phyloP scores from a whole-genome alignment of 2,888 invertebrate genomes.

The Tetramorium bicarinatum region DNA sequence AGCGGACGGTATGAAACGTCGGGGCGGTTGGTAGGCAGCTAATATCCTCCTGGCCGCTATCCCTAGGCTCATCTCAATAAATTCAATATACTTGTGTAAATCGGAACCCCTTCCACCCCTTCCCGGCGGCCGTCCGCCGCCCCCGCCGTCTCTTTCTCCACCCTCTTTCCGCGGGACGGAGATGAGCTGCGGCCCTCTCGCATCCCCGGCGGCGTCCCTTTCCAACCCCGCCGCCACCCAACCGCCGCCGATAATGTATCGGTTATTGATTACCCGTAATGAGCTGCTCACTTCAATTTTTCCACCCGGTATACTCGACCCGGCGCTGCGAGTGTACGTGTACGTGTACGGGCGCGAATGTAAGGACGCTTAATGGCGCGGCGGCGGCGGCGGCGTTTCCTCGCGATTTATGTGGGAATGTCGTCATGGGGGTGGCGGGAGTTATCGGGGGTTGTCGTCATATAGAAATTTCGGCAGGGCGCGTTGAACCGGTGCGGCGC shows the following conservation, averaged over 20 bases:
- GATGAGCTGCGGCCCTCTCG: conserved; percentile 79
- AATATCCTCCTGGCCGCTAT: conserved; percentile 86
- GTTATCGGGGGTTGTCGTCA: conserved; percentile 31
- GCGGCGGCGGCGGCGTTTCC: conserved; percentile 28
- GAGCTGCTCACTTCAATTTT: conserved; percentile 76
- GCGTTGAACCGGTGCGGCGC: neutral
- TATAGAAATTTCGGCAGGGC: conserved; percentile 22
- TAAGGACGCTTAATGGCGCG: conserved; percentile 54
- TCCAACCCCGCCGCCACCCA: conserved; percentile 54
- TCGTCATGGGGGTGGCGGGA: conserved; percentile 1
- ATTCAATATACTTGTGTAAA: conserved; percentile 87
- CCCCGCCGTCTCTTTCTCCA: conserved; percentile 42
- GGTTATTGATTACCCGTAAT: conserved; percentile 84
- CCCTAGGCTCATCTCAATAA: conserved; percentile 86
- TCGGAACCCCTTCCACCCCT: conserved; percentile 78
- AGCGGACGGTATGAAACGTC: conserved; percentile 79
- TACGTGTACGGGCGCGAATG: conserved; percentile 21
- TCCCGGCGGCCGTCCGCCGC: conserved; percentile 60
- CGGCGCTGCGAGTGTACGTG: conserved; percentile 6
- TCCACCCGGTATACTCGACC: conserved; percentile 47
- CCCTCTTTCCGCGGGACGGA: conserved; percentile 75
- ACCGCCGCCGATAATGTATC: conserved; percentile 80
- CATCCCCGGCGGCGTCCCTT: conserved; percentile 54
- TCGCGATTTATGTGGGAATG: conserved; percentile 51
- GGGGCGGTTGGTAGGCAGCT: conserved; percentile 85